Evolutionary conservation across 2,797 vertebrate species (phyloP), one percentile per base, ranked within the genome.

Genomic region (Picus viridis): DNA sequence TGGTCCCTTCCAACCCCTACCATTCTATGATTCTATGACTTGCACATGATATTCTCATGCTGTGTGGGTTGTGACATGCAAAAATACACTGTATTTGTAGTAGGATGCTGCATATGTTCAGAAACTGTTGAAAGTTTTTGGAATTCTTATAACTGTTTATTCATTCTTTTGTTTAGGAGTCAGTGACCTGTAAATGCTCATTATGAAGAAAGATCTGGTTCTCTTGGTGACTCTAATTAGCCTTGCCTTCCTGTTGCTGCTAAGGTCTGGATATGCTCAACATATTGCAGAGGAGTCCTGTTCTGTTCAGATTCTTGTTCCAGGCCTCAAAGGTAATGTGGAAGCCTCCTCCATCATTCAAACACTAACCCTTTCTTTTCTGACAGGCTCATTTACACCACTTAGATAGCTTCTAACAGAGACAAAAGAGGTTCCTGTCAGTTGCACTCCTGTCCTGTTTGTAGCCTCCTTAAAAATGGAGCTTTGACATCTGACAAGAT

Each of bases 251-350:
- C 97, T 99, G 96, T 97, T 96, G 47, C 95, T 98, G 86, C 96
- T 97, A 70, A 97, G 96, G 78, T 97, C 97, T 86, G 98, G 97
- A 57, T 83, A 96, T 94, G 97, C 98, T 97, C 98, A 99, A 96
- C 98, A 98, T 63, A 96, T 98, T 65, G 81, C 97, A 84, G 99
- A 99, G 6, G 99, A 99, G 26, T 97, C 99, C 85, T 99, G 99
- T 96, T 99, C 99, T 18, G 97, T 99, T 96, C 99, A 99, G 96
- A 99, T 99, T 93, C 98, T 99, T 30, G 98, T 99, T 84, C 99
- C 99, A 3, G 99, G 99, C 96, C 99, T 99, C 86, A 99, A 99
- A 99, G 99, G 99, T 98, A 98, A 94, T 45, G 80, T 91, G 73
- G 63, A 83, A 72, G 5, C 76, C 73, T 72, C 22, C 62, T 82